A percentile compares a stretch with the other conserved stretches of the same genome.
phyloP scores from a whole-genome alignment of 2,113 vertebrate genomes.

The Mystacornis crossleyi region DNA sequence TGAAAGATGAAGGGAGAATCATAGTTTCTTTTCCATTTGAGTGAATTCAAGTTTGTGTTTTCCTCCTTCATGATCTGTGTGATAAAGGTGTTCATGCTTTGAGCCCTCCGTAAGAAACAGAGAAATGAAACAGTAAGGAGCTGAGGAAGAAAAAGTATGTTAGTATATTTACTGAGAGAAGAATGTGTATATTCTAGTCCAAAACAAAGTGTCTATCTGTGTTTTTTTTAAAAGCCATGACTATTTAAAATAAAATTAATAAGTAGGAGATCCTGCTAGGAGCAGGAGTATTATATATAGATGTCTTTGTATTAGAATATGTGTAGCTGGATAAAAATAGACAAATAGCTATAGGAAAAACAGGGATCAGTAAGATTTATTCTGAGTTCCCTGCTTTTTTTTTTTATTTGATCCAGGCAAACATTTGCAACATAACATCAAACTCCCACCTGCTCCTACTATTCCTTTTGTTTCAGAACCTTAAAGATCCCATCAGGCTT shows the following conservation, averaged over 20 bases:
- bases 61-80: accelerated
- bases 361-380: background rate
- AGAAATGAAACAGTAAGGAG: background rate
- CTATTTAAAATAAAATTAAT: background rate
- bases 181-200: background rate
- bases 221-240: background rate
- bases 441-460: background rate
- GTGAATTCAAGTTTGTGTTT: background rate
- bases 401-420: background rate
- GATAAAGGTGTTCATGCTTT: background rate
- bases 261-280: background rate
- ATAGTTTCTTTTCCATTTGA: background rate
- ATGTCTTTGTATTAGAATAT: background rate
- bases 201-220: background rate
- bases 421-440: background rate
- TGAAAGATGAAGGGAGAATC: background rate
- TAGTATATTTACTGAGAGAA: background rate
- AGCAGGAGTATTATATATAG: background rate
- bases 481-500: background rate
- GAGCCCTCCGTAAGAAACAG: background rate
- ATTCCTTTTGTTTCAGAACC: background rate
- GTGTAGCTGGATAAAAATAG: background rate
- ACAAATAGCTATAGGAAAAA: background rate
- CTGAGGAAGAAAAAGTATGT: background rate
- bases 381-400: background rate